Conservation (phyloP, 2,113 vertebrate species). For the Raja brachyura region DNA sequence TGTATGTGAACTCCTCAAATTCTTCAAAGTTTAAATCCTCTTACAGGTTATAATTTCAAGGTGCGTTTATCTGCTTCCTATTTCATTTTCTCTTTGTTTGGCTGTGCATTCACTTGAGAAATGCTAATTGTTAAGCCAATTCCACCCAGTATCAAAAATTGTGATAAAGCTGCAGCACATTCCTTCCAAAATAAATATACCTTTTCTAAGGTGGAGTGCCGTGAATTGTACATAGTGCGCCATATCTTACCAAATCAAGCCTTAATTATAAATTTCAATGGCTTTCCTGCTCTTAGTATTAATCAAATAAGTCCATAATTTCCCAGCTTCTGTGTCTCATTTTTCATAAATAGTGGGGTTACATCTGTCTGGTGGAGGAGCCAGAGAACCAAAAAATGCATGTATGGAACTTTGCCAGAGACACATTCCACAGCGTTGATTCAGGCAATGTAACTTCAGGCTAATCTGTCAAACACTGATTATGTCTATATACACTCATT, state of each 20-base stretch:
- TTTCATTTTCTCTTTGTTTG: slow-evolving; percentile 47
- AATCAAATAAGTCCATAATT: neutral
- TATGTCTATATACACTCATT: neutral
- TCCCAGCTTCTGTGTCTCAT: too few relatives aligned
- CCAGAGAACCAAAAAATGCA: neutral
- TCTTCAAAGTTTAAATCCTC: slow-evolving; percentile 23
- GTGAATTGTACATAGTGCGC: too few relatives aligned
- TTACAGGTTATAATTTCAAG: slow-evolving; percentile 59
- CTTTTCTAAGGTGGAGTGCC: too few relatives aligned
- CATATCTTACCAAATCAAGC: too few relatives aligned
- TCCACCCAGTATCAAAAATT: slow-evolving; percentile 57
- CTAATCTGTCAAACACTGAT: neutral
- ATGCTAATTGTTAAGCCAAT: slow-evolving; percentile 72
- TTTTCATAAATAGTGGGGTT: neutral
- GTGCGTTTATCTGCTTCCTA: slow-evolving; percentile 74
- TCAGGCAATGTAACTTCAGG: neutral
- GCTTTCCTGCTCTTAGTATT: neutral
- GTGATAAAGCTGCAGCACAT: too few relatives aligned
- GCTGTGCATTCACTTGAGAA: slow-evolving; percentile 13
- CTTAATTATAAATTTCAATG: neutral
- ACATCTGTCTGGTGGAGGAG: neutral
- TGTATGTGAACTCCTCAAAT: slow-evolving; percentile 55
- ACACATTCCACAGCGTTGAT: neutral
- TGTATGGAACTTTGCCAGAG: neutral
- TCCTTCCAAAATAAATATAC: too few relatives aligned